Evolutionary conservation across 1,140 invertebrate genomes (phyloP).

Genomic region (Drosophila simulans): DNA sequence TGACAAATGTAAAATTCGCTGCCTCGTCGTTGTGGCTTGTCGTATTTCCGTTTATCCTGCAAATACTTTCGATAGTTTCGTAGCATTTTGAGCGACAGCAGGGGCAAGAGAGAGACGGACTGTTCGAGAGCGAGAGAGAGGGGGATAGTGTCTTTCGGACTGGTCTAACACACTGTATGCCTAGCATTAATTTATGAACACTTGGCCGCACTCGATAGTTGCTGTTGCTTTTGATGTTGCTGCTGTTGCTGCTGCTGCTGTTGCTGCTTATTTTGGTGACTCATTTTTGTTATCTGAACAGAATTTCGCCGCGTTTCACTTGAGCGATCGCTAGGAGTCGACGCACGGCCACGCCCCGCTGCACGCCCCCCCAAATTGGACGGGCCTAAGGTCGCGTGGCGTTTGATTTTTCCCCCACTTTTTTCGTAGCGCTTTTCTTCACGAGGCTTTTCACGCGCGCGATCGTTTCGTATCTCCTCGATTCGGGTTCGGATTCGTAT

Average conservation of each 20-base stretch:
- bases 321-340: constrained; percentile 64
- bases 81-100: constrained; percentile 77
- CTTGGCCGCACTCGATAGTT: constrained; percentile 42
- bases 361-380: constrained; percentile 51
- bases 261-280: constrained; percentile 61
- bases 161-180: constrained; percentile 50
- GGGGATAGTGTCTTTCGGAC: constrained; percentile 52
- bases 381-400: constrained; percentile 75
- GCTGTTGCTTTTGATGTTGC: constrained; percentile 42
- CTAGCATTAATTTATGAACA: constrained; percentile 74
- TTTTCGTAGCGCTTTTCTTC: constrained; percentile 50
- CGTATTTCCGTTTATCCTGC: constrained; percentile 83
- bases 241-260: constrained; percentile 43
- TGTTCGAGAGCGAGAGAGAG: constrained; percentile 32
- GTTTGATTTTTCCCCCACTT: constrained; percentile 45
- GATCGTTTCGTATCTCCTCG: constrained; percentile 43
- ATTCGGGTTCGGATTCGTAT: constrained; percentile 56
- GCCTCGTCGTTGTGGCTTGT: constrained; percentile 72
- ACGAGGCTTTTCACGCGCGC: constrained; percentile 76
- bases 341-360: constrained; percentile 67
- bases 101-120: constrained; percentile 23
- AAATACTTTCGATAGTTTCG: constrained; percentile 82
- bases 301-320: constrained; percentile 66
- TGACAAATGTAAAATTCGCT: constrained; percentile 64
- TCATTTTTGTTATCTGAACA: constrained; percentile 66